Conservation (phyloP, 2,888 invertebrate genomes). For the Ceriagrion tenellum region DNA sequence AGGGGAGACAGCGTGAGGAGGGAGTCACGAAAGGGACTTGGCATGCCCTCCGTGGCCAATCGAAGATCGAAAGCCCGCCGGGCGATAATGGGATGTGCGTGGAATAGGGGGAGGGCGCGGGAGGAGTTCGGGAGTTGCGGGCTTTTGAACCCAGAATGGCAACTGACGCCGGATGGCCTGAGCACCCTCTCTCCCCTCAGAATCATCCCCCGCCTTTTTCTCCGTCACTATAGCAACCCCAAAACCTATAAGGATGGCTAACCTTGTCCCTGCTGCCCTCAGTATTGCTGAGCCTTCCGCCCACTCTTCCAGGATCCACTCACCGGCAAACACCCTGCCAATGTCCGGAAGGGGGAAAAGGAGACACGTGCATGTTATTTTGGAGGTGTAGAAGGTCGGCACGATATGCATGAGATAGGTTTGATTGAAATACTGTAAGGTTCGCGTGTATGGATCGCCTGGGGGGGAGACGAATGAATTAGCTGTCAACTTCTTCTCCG, state of each 20-base stretch:
- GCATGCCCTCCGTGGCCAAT: background rate
- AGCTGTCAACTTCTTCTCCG: background rate
- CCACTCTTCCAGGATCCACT: background rate
- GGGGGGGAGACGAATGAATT: background rate
- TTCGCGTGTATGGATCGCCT: background rate
- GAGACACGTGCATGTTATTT: background rate
- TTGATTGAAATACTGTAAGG: background rate
- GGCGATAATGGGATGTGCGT: background rate
- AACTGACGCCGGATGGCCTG: background rate
- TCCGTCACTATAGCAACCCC: background rate
- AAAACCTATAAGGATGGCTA: background rate
- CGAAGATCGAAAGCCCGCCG: constrained; percentile 17
- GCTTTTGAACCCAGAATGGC: constrained; percentile 16
- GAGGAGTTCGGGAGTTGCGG: background rate
- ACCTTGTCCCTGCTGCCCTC: background rate
- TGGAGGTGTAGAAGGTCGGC: background rate
- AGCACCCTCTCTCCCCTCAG: background rate
- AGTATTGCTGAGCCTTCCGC: background rate
- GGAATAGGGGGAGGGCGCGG: background rate
- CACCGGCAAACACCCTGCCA: background rate
- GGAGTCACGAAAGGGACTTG: background rate
- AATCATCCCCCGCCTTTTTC: background rate
- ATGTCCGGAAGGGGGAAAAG: background rate
- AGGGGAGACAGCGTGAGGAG: background rate
- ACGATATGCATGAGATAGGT: background rate